phyloP scores from a whole-genome alignment of 2,797 vertebrate species.

The Geotrypetes seraphini region DNA sequence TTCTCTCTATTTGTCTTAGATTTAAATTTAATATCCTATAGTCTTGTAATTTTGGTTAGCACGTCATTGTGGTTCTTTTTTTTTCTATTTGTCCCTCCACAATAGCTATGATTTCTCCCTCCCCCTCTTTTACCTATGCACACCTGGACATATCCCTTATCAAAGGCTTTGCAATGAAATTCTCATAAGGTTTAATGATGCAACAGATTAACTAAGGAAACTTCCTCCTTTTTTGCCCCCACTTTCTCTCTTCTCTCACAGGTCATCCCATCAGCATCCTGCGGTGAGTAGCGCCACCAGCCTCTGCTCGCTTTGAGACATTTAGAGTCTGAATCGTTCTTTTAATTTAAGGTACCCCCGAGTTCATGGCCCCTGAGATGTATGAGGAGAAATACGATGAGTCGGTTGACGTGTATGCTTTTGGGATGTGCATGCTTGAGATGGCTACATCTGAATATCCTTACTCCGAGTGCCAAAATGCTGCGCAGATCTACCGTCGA shows the following conservation, averaged over 20 bases:
- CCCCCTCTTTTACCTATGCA: not conserved
- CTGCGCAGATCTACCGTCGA: constrained; percentile 95
- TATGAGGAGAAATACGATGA: constrained; percentile 99
- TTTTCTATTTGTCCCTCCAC: not conserved
- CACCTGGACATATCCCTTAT: constrained; percentile 11
- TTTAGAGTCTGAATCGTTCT: constrained; percentile 93
- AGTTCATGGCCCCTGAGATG: constrained; percentile 99
- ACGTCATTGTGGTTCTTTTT: not conserved
- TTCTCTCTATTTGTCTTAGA: constrained; percentile 28
- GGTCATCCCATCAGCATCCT: constrained; percentile 33
- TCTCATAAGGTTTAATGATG: constrained; percentile 55
- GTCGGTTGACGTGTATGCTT: constrained; percentile 95
- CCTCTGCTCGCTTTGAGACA: constrained; percentile 64
- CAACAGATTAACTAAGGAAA: constrained; percentile 77
- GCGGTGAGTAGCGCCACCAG: constrained; percentile 47
- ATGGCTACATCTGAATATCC: constrained; percentile 98
- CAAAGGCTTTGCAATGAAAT: constrained; percentile 82
- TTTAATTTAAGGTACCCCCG: constrained; percentile 99
- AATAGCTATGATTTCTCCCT: not conserved
- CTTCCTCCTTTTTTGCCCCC: constrained; percentile 63
- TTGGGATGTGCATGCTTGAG: constrained; percentile 99
- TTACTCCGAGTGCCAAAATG: constrained; percentile 97
- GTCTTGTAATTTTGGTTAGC: not conserved
- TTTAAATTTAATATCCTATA: constrained; percentile 1
- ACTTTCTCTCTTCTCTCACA: constrained; percentile 47